Conservation (phyloP, 2,888 invertebrate genomes). For the Lasioglossum malachurum region DNA sequence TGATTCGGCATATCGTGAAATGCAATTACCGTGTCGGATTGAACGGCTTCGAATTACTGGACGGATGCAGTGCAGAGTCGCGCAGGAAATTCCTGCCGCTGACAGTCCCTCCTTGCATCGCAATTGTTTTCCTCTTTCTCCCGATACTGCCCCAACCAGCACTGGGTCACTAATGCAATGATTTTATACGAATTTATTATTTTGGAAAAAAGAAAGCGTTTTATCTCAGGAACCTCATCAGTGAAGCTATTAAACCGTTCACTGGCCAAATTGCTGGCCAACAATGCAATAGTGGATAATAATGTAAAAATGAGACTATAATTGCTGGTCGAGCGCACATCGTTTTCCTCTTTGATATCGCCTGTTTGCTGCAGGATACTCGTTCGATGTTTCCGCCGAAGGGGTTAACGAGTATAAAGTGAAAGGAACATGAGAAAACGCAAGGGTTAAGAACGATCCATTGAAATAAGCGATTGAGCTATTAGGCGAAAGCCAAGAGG, state of each 20-base stretch:
- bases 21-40: slow-evolving; percentile 81
- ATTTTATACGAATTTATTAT: not conserved
- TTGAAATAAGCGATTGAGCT: slow-evolving; percentile 56
- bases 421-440: not conserved
- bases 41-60: slow-evolving; percentile 54
- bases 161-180: not conserved
- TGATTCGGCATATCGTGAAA: slow-evolving; percentile 79
- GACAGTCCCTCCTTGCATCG: not conserved
- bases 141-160: not conserved
- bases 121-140: not conserved
- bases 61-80: slow-evolving; percentile 13
- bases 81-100: slow-evolving; percentile 32
- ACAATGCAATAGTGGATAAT: not conserved
- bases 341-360: not conserved
- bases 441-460: not conserved
- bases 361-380: not conserved
- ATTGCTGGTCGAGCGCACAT: not conserved
- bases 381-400: not conserved
- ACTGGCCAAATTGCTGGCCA: no score
- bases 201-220: no score
- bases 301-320: not conserved
- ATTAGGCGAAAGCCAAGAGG: slow-evolving; percentile 44
- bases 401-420: slow-evolving; percentile 1
- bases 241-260: no score
- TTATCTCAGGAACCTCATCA: no score